A percentile compares a stretch with the other conserved stretches of the same genome.
These are phyloP conservation scores for Arrhopalites spinosus DNA, from an alignment of 2,888 invertebrate species.

Conservation along the genomic window DNA sequence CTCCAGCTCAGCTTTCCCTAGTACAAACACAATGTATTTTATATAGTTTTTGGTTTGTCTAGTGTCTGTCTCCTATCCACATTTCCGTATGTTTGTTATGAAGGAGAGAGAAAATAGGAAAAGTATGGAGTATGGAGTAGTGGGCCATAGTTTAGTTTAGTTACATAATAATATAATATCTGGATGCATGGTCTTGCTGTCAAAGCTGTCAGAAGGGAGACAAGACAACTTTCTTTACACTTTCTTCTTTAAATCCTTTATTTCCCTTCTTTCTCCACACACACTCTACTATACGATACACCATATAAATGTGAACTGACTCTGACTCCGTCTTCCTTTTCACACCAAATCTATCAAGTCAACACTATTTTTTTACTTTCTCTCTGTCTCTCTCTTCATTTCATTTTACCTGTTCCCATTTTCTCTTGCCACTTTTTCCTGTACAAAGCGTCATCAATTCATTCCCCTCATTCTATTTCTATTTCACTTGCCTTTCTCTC, in stretches of 20 bases:
- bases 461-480: neutral
- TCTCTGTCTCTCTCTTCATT: constrained; percentile 10
- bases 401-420: constrained; percentile 30
- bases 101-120: neutral
- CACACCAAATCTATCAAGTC: constrained; percentile 24
- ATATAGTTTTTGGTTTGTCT: no score
- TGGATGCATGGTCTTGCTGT: constrained; percentile 31
- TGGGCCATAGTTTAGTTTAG: constrained; percentile 14
- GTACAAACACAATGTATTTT: no score
- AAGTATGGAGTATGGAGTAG: constrained; percentile 2
- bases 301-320: neutral
- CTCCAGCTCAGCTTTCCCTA: neutral
- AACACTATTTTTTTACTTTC: constrained; percentile 19
- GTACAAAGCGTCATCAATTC: neutral
- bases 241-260: constrained; percentile 26
- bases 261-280: neutral
- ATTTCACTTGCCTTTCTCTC: neutral
- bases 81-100: neutral
- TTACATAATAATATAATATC: constrained; percentile 30
- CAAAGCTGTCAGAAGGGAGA: constrained; percentile 38
- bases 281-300: neutral
- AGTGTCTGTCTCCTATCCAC: neutral
- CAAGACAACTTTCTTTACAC: constrained; percentile 34
- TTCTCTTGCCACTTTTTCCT: neutral
- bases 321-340: neutral